Conservation (phyloP, 2,888 invertebrate species). For the Caenorhabditis uteleia region DNA sequence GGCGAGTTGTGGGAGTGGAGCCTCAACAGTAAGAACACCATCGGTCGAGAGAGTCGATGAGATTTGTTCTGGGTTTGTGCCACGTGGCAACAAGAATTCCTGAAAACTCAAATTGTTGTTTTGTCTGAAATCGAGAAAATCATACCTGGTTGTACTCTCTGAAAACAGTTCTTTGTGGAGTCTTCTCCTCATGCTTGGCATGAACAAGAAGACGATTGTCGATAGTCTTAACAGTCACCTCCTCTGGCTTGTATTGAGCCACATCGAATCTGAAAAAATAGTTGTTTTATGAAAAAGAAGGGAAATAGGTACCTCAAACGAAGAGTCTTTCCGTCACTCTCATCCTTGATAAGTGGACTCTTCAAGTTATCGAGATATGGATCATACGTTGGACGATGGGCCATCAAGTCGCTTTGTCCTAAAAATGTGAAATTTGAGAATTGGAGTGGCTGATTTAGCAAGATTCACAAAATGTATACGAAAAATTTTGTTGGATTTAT, state of each 20-base stretch:
- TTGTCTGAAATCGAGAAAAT: neutral
- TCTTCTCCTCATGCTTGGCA: slow-evolving; percentile 97
- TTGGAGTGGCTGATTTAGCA: no score
- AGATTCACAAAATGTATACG: no score
- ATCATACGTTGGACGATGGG: slow-evolving; percentile 67
- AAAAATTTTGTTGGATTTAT: no score
- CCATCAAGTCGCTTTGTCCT: slow-evolving; percentile 57
- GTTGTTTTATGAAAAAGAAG: neutral
- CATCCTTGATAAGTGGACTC: slow-evolving; percentile 90
- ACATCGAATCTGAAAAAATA: slow-evolving; percentile 80
- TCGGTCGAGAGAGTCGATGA: slow-evolving; percentile 94
- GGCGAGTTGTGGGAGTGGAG: slow-evolving; percentile 80
- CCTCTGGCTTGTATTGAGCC: slow-evolving; percentile 91
- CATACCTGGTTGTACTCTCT: slow-evolving; percentile 85
- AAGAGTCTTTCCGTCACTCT: slow-evolving; percentile 89
- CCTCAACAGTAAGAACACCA: slow-evolving; percentile 94
- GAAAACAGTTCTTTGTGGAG: slow-evolving; percentile 93
- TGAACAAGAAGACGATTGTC: slow-evolving; percentile 88
- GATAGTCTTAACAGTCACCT: slow-evolving; percentile 91
- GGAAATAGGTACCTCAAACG: slow-evolving; percentile 78
- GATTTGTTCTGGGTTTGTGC: slow-evolving; percentile 93
- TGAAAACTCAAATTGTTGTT: slow-evolving; percentile 24
- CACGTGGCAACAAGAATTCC: slow-evolving; percentile 93
- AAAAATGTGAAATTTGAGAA: slow-evolving; percentile 10
- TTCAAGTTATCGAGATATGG: slow-evolving; percentile 69